Evolutionary conservation across 2,113 vertebrate species (phyloP), one percentile per base, ranked within the genome.

Genomic region (Isichthys henryi): DNA sequence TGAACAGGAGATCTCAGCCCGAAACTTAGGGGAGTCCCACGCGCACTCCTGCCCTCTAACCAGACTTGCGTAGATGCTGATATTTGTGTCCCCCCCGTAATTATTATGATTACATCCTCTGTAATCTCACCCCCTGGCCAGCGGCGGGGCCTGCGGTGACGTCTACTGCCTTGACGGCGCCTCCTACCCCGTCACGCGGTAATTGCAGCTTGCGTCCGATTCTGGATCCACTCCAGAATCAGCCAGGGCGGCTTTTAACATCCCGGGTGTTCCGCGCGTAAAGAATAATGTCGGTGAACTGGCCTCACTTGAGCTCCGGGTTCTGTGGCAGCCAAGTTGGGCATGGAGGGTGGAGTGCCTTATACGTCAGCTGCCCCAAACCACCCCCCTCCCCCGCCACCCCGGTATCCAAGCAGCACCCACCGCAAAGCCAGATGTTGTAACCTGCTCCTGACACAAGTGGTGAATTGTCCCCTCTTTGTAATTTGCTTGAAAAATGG

Each of bases 91-190:
- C 87, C 66, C 66, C 49, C 46, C 46, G 58, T 86, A 89, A 90
- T 89, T 88, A 80, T 88, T 87, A 11, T 90, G 82, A 89, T 90
- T 87, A 85, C 62, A 45, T 86, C 52, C 80, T 21, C 19, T 58
- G 50, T 86, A 86, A 90, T 90, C 88, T 19, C 58, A 46, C 48
- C 88, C n/a, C 10, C 77, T 13, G 77, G 56, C 87, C 83, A 5
- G 27, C 23, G 21, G 27, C 17, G 1, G 27, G 62, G 56, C 21
- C 45, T 3, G 56, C 7, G 11, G 53, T 89, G n/a, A 48, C 35
- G 23, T 89, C 83, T 70, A 3, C 82, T 43, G 1, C 35, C 39
- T 58, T 15, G 17, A 74, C 46, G 31, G 43, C 23, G 2, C 53
- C 56, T 56, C 62, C 85, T 48, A 49, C 19, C 1, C 19, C 6